Percentiles rank a stretch among this genome's conserved stretches.
These are phyloP conservation scores for Scaptodrosophila latifasciaeformis DNA, from an alignment of 2,888 invertebrate species.

Conservation along the genomic window DNA sequence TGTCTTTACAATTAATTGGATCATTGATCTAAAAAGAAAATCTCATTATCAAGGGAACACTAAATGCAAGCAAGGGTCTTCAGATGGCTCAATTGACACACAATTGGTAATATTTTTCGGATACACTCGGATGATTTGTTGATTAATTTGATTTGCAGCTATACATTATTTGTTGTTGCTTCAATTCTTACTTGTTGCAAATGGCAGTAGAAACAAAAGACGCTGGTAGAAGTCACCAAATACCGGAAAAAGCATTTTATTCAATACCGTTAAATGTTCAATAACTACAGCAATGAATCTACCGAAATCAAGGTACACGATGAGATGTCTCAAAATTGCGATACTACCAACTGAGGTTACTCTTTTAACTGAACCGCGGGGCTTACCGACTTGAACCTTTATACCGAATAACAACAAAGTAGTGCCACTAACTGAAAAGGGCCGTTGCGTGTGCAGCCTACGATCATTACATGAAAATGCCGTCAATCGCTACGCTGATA, in stretches of 20 bases:
- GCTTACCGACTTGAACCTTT: constrained; percentile 39
- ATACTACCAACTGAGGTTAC: constrained; percentile 25
- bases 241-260: constrained; percentile 56
- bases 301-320: not conserved
- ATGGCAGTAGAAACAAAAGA: constrained; percentile 51
- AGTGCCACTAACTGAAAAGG: not conserved
- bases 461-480: no score
- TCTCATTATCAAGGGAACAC: constrained; percentile 27
- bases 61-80: not conserved
- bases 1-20: no score
- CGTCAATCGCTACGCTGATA: not conserved
- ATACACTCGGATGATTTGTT: constrained; percentile 48
- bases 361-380: constrained; percentile 44
- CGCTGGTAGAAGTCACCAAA: constrained; percentile 53
- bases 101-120: constrained; percentile 28
- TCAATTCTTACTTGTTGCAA: constrained; percentile 48
- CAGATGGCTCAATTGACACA: no score
- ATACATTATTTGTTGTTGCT: constrained; percentile 8
- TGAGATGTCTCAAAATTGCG: not conserved
- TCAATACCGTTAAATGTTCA: no score
- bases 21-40: no score
- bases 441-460: not conserved
- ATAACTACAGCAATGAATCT: not conserved
- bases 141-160: constrained; percentile 5
- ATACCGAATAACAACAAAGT: not conserved